Percentiles rank a stretch among this genome's conserved stretches.
phyloP scores from a whole-genome alignment of 2,888 invertebrate species.

The Lagria hirta region DNA sequence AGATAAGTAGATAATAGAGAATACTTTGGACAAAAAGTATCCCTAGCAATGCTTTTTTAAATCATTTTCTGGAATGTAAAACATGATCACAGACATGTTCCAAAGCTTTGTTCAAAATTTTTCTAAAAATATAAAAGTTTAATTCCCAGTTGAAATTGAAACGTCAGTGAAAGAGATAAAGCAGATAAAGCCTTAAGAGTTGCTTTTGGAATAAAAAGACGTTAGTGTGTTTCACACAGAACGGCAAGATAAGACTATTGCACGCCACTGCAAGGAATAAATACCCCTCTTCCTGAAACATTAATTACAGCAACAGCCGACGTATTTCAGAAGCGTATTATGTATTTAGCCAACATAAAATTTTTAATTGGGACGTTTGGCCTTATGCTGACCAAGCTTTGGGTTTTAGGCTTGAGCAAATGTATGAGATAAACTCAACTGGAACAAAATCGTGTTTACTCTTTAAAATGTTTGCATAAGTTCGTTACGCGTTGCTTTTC shows the following conservation, averaged over 20 bases:
- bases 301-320: conserved; percentile 11
- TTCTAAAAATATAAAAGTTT: too few species aligned
- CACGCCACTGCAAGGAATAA: conserved; percentile 15
- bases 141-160: too few species aligned
- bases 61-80: too few species aligned
- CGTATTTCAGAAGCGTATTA: conserved; percentile 10
- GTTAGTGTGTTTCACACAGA: conserved; percentile 7
- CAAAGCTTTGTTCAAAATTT: too few species aligned
- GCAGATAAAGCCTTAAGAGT: conserved; percentile 9
- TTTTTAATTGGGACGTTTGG: conserved; percentile 21
- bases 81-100: too few species aligned
- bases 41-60: too few species aligned
- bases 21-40: too few species aligned
- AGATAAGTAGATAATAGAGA: too few species aligned
- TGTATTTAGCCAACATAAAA: conserved; percentile 17
- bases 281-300: conserved; percentile 7
- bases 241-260: conserved; percentile 7
- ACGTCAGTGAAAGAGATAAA: too few species aligned
- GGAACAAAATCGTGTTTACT: conserved; percentile 10
- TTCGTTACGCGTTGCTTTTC: too few species aligned
- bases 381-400: conserved; percentile 9
- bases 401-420: conserved; percentile 12
- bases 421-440: conserved; percentile 14
- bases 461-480: conserved; percentile 14
- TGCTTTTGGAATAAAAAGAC: conserved; percentile 7